Evolutionary conservation across 2,113 vertebrate species (phyloP).

Genomic region (Lates calcarifer): DNA sequence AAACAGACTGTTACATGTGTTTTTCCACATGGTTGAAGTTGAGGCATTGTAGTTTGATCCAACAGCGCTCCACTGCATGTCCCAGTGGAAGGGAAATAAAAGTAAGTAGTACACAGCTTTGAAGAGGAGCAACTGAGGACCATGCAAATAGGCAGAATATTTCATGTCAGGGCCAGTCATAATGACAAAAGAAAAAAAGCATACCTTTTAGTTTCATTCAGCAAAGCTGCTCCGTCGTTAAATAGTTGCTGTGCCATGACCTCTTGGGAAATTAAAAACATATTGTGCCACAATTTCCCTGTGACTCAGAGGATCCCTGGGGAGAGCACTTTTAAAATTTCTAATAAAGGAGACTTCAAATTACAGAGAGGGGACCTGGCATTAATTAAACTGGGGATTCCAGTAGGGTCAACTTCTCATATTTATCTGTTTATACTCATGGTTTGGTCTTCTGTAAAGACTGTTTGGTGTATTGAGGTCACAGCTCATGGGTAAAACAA

Average conservation of each 20-base stretch:
- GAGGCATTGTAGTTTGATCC: slow-evolving; percentile 13
- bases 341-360: slow-evolving; percentile 86
- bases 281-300: slow-evolving; percentile 85
- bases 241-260: slow-evolving; percentile 79
- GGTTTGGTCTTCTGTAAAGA: slow-evolving; percentile 59
- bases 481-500: slow-evolving; percentile 74
- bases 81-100: slow-evolving; percentile 35
- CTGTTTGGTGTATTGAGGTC: slow-evolving; percentile 71
- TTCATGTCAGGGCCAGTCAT: slow-evolving; percentile 60
- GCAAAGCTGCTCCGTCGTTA: slow-evolving; percentile 72
- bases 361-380: slow-evolving; percentile 80
- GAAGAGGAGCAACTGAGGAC: slow-evolving; percentile 25
- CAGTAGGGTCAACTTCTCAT: slow-evolving; percentile 78
- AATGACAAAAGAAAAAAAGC: slow-evolving; percentile 69
- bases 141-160: slow-evolving; percentile 60
- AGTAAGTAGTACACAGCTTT: slow-evolving; percentile 29
- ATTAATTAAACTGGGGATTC: slow-evolving; percentile 87
- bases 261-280: slow-evolving; percentile 88
- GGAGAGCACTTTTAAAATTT: slow-evolving; percentile 82
- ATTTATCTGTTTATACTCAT: slow-evolving; percentile 81
- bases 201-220: slow-evolving; percentile 77
- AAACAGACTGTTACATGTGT: not conserved
- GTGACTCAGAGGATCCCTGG: slow-evolving; percentile 75
- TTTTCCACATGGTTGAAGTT: slow-evolving; percentile 16
- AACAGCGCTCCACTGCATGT: not conserved